Evolutionary conservation across 2,797 vertebrate genomes (phyloP).

Genomic region (Myotis planiceps): DNA sequence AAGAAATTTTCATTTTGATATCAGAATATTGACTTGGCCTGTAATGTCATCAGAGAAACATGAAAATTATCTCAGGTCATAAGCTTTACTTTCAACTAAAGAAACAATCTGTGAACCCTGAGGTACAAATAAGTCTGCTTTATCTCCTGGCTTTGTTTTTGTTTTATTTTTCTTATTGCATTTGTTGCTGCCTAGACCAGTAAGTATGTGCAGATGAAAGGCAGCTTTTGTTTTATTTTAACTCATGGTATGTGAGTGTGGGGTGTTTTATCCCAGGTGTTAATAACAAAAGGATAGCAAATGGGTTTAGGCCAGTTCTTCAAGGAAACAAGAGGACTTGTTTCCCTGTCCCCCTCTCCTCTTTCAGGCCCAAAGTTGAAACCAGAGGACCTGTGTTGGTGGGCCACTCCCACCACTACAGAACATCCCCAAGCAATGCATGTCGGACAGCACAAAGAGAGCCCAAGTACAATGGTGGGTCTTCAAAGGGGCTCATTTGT

Average conservation of each 20-base stretch:
- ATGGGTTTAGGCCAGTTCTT: not conserved
- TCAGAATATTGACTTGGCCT: not conserved
- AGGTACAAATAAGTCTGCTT: not conserved
- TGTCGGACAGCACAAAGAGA: conserved; percentile 37
- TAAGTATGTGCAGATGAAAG: not conserved
- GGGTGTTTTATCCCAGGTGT: not conserved
- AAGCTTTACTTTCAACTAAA: conserved; percentile 19
- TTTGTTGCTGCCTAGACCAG: not conserved
- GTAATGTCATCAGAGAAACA: not conserved
- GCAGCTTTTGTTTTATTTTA: conserved; percentile 42
- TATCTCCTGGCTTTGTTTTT: not conserved
- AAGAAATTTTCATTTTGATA: not conserved
- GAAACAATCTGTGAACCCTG: not conserved
- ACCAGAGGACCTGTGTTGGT: not conserved
- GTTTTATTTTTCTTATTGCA: not conserved
- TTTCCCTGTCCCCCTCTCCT: not conserved
- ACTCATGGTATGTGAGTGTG: not conserved
- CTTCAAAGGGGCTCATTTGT: conserved; percentile 77
- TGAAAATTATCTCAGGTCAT: not conserved
- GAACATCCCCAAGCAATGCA: conserved; percentile 50
- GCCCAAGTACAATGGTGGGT: conserved; percentile 49
- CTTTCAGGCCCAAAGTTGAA: conserved; percentile 29
- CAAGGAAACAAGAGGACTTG: conserved; percentile 1
- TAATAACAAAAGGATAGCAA: not conserved
- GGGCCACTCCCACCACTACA: conserved; percentile 24